Conservation (phyloP, 2,888 invertebrate genomes). For the Cheilosia variabilis region DNA sequence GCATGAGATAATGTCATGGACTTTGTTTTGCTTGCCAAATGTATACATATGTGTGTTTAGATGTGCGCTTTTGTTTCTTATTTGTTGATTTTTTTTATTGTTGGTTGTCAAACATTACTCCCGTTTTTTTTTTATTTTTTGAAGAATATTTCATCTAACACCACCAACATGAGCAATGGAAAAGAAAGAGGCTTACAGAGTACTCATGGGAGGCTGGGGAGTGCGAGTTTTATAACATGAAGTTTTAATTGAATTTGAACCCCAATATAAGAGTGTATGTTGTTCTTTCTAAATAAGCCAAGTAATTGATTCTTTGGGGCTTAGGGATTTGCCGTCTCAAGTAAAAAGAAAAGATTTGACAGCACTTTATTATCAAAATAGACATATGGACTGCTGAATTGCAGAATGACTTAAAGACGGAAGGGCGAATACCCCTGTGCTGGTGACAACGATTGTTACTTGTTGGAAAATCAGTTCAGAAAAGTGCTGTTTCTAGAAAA, state of each 20-base stretch:
- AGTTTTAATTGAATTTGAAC: conserved; percentile 41
- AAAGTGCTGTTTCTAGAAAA: too few relatives aligned
- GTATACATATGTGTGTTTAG: conserved; percentile 8
- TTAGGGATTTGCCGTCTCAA: background rate
- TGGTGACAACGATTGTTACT: too few relatives aligned
- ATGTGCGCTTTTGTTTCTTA: conserved; percentile 23
- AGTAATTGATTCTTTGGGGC: conserved; percentile 9
- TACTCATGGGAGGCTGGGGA: background rate
- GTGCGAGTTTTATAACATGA: conserved; percentile 3
- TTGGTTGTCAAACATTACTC: conserved; percentile 1
- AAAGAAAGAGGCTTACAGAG: conserved; percentile 20
- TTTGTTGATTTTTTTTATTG: conserved; percentile 22
- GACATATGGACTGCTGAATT: too few relatives aligned
- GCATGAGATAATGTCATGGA: conserved; percentile 71
- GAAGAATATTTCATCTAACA: background rate
- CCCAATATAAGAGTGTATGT: background rate
- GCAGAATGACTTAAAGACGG: too few relatives aligned
- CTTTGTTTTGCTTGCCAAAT: conserved; percentile 64
- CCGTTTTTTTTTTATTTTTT: background rate
- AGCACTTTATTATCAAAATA: too few relatives aligned
- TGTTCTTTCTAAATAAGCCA: background rate
- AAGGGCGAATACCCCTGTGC: too few relatives aligned
- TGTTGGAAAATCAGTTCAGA: too few relatives aligned
- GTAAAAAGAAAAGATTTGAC: too few relatives aligned
- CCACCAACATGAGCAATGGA: conserved; percentile 1